Base-by-base conservation (phyloP, 2,888 invertebrate genomes). In the Sturmia bella region DNA sequence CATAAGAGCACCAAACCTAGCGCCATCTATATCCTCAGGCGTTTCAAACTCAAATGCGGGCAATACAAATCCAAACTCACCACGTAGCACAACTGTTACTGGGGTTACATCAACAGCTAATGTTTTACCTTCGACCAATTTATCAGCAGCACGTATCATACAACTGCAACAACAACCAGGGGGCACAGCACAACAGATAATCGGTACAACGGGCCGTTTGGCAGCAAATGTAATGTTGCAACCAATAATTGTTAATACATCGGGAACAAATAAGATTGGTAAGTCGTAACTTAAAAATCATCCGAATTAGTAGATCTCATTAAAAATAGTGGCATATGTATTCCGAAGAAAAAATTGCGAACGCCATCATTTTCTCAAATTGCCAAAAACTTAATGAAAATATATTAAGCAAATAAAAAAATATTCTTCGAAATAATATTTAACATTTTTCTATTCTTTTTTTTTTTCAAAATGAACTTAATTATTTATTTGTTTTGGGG, bases 201-300 rank as follows among this genome's bases (percentile, higher is more conserved):
- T 91, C 11, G 89, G 90, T 0, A 85, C 89, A 0, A 86, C 88
- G 1, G 87, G 89, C 0, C 89, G 91, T 1, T 85, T 91, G 21
- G 85, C 90, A 0, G 90, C 88, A 11, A 91, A 90, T 85, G 87
- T 91, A 4, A 90, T 91, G 90, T 69, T 91, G 15, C 91, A 91
- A 74, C 91, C 91, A 2, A 89, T 91, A 41, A 88, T 91, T 17
- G 89, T 91, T 77, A 91, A 90, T 84, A 86, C 90, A 12, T 85
- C 88, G 1, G 84, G 85, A 9, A 85, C 86, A 13, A 85, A 86
- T 0, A 91, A 91, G 84, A 88, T 91, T 76, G 90, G 90, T 90
- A 83, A 85, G 87, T 84, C n/a, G 37, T 3, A 3, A 48, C 12
- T 32, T 32, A 24, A 17, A n/a, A n/a, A n/a, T n/a, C n/a, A n/a